phyloP scores from a whole-genome alignment of 2,888 invertebrate species.

The Thyatira batis region DNA sequence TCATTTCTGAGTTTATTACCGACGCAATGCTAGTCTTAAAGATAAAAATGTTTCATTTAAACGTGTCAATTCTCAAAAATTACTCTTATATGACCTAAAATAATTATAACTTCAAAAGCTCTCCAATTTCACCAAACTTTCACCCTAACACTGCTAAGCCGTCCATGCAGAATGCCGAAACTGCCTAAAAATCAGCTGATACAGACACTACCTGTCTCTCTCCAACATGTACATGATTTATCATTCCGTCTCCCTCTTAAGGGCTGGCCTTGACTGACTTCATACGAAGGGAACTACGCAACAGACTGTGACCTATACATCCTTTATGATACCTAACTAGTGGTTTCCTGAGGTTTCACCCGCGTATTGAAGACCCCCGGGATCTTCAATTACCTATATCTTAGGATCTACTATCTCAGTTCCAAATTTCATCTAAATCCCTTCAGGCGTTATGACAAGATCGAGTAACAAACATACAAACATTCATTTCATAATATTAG shows the following conservation, averaged over 20 bases:
- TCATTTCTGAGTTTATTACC: too few relatives aligned
- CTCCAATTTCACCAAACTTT: background rate
- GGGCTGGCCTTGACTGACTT: slow-evolving; percentile 58
- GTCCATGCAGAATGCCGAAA: slow-evolving; percentile 12
- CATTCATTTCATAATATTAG: too few relatives aligned
- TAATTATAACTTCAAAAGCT: background rate
- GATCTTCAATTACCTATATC: background rate
- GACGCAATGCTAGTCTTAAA: too few relatives aligned
- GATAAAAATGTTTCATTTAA: too few relatives aligned
- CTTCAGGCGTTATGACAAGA: too few relatives aligned
- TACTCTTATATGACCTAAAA: too few relatives aligned
- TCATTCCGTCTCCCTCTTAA: slow-evolving; percentile 28
- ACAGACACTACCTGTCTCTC: slow-evolving; percentile 22
- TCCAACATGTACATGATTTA: slow-evolving; percentile 20
- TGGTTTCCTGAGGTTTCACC: too few relatives aligned
- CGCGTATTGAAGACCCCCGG: too few relatives aligned
- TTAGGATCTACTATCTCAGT: background rate
- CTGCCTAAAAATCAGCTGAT: slow-evolving; percentile 32
- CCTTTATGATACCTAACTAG: too few relatives aligned
- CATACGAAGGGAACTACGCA: slow-evolving; percentile 38
- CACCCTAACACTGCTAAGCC: slow-evolving; percentile 2
- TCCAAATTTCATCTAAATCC: background rate
- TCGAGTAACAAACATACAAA: too few relatives aligned
- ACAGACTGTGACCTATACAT: slow-evolving; percentile 57
- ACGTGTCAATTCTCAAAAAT: too few relatives aligned